A percentile compares a stretch with the other conserved stretches of the same genome.
Evolutionary conservation across 2,888 invertebrate species (phyloP).

Genomic region (Drosophila neotestacea): DNA sequence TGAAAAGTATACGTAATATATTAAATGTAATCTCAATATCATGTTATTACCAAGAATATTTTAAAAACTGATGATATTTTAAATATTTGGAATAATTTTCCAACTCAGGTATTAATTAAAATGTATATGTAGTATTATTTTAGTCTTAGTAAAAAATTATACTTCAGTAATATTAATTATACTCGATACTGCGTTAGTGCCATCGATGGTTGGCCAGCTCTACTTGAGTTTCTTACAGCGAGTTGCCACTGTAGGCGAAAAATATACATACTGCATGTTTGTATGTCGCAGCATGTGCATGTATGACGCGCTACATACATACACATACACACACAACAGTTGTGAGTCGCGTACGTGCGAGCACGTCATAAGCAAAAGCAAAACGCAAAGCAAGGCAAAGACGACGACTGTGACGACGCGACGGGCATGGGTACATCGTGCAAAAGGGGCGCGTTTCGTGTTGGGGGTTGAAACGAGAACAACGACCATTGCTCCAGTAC

Average conservation of each 20-base stretch:
- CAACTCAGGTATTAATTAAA: too few species aligned
- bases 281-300: conserved; percentile 19
- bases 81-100: too few species aligned
- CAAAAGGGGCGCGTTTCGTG: conserved; percentile 66
- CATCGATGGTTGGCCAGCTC: too few species aligned
- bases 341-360: conserved; percentile 67
- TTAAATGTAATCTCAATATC: too few species aligned
- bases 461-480: conserved; percentile 65
- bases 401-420: conserved; percentile 28
- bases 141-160: too few species aligned
- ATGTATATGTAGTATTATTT: too few species aligned
- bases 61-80: too few species aligned
- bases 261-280: conserved; percentile 13
- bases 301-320: conserved; percentile 47
- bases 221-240: conserved; percentile 5
- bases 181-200: too few species aligned
- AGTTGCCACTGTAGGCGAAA: conserved; percentile 25
- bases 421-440: conserved; percentile 49
- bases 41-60: too few species aligned
- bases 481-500: conserved; percentile 60
- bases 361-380: conserved; percentile 76
- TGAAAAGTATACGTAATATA: too few species aligned
- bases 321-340: conserved; percentile 59
- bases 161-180: too few species aligned
- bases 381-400: conserved; percentile 49